phyloP scores from a whole-genome alignment of 2,888 invertebrate genomes.

The Lypha dubia region DNA sequence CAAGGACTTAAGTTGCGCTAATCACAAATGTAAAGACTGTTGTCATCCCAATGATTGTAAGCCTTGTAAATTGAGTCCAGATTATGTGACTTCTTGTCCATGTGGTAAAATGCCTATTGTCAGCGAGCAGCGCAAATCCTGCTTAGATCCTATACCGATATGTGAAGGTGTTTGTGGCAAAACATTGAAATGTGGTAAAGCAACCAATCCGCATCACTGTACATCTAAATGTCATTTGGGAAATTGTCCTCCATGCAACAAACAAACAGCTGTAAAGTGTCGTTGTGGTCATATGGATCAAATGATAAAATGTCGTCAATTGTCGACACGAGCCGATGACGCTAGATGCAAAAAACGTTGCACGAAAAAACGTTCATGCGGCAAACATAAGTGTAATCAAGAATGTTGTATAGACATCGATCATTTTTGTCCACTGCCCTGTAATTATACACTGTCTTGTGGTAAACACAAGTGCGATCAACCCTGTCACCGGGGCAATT shows the following conservation, averaged over 20 bases:
- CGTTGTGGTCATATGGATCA: constrained; percentile 94
- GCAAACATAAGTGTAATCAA: constrained; percentile 95
- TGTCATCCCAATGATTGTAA: constrained; percentile 89
- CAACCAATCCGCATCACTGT: constrained; percentile 88
- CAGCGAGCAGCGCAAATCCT: constrained; percentile 85
- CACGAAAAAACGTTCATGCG: constrained; percentile 93
- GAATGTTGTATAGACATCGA: constrained; percentile 94
- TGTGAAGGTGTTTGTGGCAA: constrained; percentile 89
- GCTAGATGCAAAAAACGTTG: constrained; percentile 95
- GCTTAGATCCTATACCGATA: constrained; percentile 91
- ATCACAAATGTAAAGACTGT: constrained; percentile 87
- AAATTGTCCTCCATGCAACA: constrained; percentile 90
- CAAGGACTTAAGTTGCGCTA: constrained; percentile 86
- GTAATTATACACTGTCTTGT: constrained; percentile 92
- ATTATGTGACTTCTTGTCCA: constrained; percentile 87
- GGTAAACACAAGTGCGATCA: constrained; percentile 94
- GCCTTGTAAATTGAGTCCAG: constrained; percentile 86
- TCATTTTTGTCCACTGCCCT: constrained; percentile 93
- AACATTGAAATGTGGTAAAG: constrained; percentile 88
- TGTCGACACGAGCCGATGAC: constrained; percentile 88
- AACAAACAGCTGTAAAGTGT: constrained; percentile 90
- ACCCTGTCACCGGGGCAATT: constrained; percentile 94
- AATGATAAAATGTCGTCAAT: constrained; percentile 89
- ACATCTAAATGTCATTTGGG: constrained; percentile 87
- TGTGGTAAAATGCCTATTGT: constrained; percentile 88